Percentiles rank a stretch among this genome's conserved stretches.
phyloP scores from a whole-genome alignment of 2,888 invertebrate species.

The Dichetophora obliterata region DNA sequence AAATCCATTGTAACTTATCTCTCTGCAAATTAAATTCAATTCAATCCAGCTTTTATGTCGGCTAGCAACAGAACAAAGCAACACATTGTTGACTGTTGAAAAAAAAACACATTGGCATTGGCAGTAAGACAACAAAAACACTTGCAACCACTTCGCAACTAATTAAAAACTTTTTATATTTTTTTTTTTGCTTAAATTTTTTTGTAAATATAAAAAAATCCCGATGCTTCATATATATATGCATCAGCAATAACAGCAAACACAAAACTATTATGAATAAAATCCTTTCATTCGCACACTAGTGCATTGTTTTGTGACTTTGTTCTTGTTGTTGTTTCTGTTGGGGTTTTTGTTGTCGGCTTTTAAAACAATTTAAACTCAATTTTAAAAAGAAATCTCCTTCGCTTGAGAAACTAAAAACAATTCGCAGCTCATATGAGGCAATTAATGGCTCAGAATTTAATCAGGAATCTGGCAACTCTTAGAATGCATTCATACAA shows the following conservation, averaged over 20 bases:
- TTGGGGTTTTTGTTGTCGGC: background rate
- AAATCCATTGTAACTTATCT: background rate
- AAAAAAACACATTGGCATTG: background rate
- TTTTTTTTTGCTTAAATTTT: background rate
- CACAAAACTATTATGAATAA: slow-evolving; percentile 42
- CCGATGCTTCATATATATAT: background rate
- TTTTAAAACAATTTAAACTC: slow-evolving; percentile 19
- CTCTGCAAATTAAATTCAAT: background rate
- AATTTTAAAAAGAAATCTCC: background rate
- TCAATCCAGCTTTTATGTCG: background rate
- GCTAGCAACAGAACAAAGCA: background rate
- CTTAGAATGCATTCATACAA: background rate
- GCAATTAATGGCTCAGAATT: background rate
- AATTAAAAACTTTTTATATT: slow-evolving; percentile 15
- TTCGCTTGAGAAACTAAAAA: background rate
- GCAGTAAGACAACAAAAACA: background rate
- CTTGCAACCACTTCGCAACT: slow-evolving; percentile 10
- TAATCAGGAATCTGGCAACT: slow-evolving; percentile 18
- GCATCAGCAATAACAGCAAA: background rate
- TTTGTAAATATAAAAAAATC: background rate
- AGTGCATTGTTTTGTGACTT: background rate
- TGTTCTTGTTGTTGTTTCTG: background rate
- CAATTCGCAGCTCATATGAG: background rate
- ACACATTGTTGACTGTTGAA: background rate
- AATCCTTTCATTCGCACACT: slow-evolving; percentile 40